phyloP scores from a whole-genome alignment of 2,797 vertebrate genomes.

The Heliangelus exortis region DNA sequence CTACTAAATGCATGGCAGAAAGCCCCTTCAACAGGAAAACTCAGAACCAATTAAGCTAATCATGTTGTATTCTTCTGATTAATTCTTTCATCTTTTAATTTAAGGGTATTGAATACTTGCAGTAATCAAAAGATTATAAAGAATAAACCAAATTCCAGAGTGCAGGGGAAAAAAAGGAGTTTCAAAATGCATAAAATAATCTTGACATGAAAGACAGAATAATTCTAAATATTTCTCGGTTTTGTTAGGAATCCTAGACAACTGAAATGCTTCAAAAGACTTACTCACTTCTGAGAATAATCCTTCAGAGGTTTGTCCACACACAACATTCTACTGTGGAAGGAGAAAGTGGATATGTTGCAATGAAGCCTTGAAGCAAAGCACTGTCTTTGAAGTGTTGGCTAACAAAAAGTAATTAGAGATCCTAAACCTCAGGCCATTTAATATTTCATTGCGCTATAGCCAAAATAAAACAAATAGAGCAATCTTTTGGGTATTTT shows the following conservation, averaged over 20 bases:
- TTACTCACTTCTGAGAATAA: not conserved
- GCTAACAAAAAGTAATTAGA: not conserved
- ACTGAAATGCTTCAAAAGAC: not conserved
- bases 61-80: not conserved
- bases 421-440: not conserved
- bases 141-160: not conserved
- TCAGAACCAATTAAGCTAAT: slow-evolving; percentile 28
- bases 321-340: not conserved
- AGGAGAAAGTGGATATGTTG: not conserved
- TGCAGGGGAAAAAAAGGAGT: not conserved
- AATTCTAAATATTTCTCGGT: not conserved
- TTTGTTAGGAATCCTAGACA: not conserved
- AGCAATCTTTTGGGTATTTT: not conserved
- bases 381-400: not conserved
- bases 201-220: not conserved
- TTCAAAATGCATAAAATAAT: slow-evolving; percentile 9
- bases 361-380: not conserved
- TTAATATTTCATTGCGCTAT: not conserved
- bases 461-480: not conserved
- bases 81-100: slow-evolving; percentile 28
- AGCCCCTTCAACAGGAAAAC: not conserved
- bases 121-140: not conserved
- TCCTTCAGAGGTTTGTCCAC: not conserved
- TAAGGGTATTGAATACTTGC: slow-evolving; percentile 10
- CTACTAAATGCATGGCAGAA: not conserved